phyloP scores from a whole-genome alignment of 2,113 vertebrate genomes.

The Sisor rabdophorus region DNA sequence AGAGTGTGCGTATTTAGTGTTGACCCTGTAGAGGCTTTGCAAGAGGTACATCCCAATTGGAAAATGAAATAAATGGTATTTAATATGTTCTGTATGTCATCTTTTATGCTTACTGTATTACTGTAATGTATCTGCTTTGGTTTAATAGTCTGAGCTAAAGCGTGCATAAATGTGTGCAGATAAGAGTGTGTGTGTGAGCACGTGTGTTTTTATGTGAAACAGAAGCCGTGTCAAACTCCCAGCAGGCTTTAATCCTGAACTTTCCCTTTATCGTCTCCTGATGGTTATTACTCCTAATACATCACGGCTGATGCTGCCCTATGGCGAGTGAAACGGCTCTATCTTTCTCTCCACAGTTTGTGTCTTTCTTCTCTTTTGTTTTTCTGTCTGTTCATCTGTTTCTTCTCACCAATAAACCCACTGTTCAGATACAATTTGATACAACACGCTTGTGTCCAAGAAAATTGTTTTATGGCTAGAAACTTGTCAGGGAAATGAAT shows the following conservation, averaged over 20 bases:
- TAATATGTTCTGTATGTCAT: not conserved
- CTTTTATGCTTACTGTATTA: not conserved
- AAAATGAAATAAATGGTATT: not conserved
- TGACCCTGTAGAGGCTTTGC: not conserved
- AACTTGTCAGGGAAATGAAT: too few relatives aligned
- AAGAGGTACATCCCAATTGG: not conserved
- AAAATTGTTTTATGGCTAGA: too few relatives aligned
- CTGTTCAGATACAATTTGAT: not conserved
- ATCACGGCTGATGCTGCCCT: constrained; percentile 31
- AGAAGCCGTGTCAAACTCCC: not conserved
- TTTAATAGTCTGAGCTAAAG: not conserved
- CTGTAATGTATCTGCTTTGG: not conserved
- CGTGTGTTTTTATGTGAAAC: not conserved
- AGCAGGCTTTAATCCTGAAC: constrained; percentile 20
- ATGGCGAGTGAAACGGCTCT: constrained; percentile 29
- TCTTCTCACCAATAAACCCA: not conserved
- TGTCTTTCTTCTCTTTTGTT: not conserved
- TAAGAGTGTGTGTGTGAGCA: constrained; percentile 3
- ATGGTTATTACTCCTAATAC: constrained; percentile 22
- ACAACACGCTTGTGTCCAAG: not conserved
- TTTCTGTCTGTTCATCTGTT: not conserved
- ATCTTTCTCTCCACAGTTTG: constrained; percentile 3
- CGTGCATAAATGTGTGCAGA: not conserved
- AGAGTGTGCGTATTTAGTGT: not conserved
- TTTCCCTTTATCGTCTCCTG: constrained; percentile 15